Conservation (phyloP, 2,797 vertebrate species). For the Myotis pilosus region DNA sequence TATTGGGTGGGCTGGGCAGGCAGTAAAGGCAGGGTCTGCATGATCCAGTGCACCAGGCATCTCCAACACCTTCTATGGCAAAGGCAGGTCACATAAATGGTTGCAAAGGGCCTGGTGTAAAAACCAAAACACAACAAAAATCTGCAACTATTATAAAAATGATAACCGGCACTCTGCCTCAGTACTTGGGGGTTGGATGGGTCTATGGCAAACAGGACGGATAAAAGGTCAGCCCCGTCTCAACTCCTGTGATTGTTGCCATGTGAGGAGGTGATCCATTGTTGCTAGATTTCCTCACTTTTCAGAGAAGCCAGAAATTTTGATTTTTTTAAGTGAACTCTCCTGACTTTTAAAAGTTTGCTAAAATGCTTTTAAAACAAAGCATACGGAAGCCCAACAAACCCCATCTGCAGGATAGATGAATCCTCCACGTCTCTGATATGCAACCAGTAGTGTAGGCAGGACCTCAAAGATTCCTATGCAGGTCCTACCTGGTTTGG, state of each 20-base stretch:
- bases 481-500: too few relatives aligned
- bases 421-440: not conserved
- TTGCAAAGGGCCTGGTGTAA: not conserved
- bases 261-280: not conserved
- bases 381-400: not conserved
- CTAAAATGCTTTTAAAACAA: not conserved
- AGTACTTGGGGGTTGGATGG: too few relatives aligned
- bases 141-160: not conserved
- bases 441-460: not conserved
- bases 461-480: not conserved
- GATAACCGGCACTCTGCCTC: not conserved
- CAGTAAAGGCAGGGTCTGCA: accelerated
- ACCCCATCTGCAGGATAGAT: constrained; percentile 13
- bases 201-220: not conserved
- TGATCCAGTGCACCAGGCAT: accelerated
- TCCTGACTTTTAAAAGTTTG: constrained; percentile 32
- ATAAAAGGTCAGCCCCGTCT: not conserved
- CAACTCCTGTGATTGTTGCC: not conserved
- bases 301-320: not conserved
- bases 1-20: not conserved
- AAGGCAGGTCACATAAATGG: not conserved
- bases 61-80: not conserved
- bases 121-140: not conserved
- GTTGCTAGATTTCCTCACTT: not conserved
- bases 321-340: not conserved